phyloP scores from a whole-genome alignment of 2,888 invertebrate genomes.

The Baronia brevicornis region DNA sequence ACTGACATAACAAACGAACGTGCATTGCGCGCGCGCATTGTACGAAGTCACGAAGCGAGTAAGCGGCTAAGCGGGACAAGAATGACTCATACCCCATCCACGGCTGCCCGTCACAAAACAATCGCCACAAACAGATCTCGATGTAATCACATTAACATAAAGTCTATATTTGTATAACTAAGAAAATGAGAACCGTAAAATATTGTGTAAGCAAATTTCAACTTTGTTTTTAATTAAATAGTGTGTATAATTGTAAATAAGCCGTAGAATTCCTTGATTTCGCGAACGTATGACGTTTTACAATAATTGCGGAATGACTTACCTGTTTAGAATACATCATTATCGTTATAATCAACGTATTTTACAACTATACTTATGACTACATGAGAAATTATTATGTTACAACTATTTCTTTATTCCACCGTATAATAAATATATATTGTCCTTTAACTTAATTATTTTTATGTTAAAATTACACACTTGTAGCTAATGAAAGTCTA shows the following conservation, averaged over 20 bases:
- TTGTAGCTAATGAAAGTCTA: too few relatives aligned
- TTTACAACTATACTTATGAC: too few relatives aligned
- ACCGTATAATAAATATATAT: too few relatives aligned
- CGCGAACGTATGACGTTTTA: constrained; percentile 14
- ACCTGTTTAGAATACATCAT: constrained; percentile 15
- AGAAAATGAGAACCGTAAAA: constrained; percentile 16
- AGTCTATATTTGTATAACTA: constrained; percentile 27
- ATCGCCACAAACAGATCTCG: constrained; percentile 27
- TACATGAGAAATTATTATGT: too few relatives aligned
- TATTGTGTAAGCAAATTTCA: constrained; percentile 13
- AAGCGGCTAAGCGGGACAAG: constrained; percentile 36
- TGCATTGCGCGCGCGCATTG: constrained; percentile 61
- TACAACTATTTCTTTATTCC: too few relatives aligned
- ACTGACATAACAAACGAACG: constrained; percentile 39
- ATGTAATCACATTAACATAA: constrained; percentile 30
- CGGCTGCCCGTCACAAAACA: constrained; percentile 61
- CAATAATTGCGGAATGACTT: constrained; percentile 20
- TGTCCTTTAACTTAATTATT: too few relatives aligned
- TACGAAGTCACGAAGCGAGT: too few relatives aligned
- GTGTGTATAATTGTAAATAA: constrained; percentile 11
- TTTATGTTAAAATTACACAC: too few relatives aligned
- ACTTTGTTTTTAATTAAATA: constrained; percentile 5
- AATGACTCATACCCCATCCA: constrained; percentile 52
- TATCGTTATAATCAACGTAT: too few relatives aligned
- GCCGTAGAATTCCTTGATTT: constrained; percentile 15